Evolutionary conservation across 2,888 invertebrate genomes (phyloP).

Genomic region (Eupelmus urozonus): DNA sequence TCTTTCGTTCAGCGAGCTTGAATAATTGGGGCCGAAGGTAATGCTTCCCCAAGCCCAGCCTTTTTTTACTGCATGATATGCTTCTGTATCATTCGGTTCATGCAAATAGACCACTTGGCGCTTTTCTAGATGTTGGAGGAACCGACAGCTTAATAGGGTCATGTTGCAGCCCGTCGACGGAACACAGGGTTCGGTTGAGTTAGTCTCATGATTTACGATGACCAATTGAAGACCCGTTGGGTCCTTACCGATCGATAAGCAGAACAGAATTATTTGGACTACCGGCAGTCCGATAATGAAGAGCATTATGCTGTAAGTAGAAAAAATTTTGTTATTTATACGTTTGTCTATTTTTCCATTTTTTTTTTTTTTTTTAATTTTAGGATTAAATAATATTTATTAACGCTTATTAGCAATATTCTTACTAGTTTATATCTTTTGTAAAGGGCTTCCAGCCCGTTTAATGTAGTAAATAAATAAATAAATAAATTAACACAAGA

Average conservation of each 20-base stretch:
- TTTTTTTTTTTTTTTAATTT: too few relatives aligned
- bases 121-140: slow-evolving; percentile 84
- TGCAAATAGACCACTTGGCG: slow-evolving; percentile 83
- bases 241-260: slow-evolving; percentile 92
- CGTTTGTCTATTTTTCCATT: too few relatives aligned
- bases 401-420: too few relatives aligned
- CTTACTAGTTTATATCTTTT: too few relatives aligned
- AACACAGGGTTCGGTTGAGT: slow-evolving; percentile 72
- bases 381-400: too few relatives aligned
- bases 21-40: slow-evolving; percentile 89
- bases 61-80: slow-evolving; percentile 82
- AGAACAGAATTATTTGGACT: slow-evolving; percentile 91
- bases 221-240: slow-evolving; percentile 87
- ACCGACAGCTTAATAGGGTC: slow-evolving; percentile 87
- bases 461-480: too few relatives aligned
- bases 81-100: slow-evolving; percentile 81
- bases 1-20: slow-evolving; percentile 82
- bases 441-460: too few relatives aligned
- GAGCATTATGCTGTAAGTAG: slow-evolving; percentile 83
- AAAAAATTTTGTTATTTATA: background rate
- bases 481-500: too few relatives aligned
- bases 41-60: slow-evolving; percentile 89
- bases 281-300: slow-evolving; percentile 93
- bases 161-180: slow-evolving; percentile 80
- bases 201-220: slow-evolving; percentile 88